These are phyloP conservation scores for Odocoileus hemionus DNA, from an alignment of 2,113 vertebrate species.

Conservation along the genomic window DNA sequence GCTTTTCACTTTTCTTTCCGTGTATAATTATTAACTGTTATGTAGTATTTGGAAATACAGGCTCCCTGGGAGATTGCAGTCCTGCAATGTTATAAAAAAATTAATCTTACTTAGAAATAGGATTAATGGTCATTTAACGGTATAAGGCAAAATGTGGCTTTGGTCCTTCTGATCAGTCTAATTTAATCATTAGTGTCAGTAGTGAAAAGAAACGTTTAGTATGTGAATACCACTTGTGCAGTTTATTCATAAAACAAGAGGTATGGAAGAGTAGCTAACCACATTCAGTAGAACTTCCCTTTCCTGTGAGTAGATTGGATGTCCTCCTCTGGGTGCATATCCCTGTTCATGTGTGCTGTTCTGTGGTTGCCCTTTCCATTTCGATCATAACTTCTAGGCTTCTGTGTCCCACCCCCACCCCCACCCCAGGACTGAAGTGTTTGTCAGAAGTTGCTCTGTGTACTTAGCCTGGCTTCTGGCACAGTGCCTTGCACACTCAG, in stretches of 20 bases:
- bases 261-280: background rate
- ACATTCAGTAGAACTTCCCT: background rate
- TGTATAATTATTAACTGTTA: background rate
- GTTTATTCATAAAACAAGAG: background rate
- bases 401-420: background rate
- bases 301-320: fast-evolving
- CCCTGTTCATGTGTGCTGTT: background rate
- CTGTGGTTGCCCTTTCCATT: background rate
- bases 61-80: background rate
- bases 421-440: too few relatives aligned
- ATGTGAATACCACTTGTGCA: background rate
- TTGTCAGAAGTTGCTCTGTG: background rate
- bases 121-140: background rate
- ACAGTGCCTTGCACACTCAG: background rate
- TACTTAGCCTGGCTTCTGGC: background rate
- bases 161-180: background rate
- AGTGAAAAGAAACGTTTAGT: background rate
- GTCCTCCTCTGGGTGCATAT: background rate
- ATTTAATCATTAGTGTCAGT: background rate
- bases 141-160: background rate
- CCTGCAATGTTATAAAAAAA: background rate
- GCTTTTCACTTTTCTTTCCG: background rate
- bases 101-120: background rate
- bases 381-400: background rate
- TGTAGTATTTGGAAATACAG: background rate